Conservation (phyloP, 2,888 invertebrate genomes). For the Hololepta plana region DNA sequence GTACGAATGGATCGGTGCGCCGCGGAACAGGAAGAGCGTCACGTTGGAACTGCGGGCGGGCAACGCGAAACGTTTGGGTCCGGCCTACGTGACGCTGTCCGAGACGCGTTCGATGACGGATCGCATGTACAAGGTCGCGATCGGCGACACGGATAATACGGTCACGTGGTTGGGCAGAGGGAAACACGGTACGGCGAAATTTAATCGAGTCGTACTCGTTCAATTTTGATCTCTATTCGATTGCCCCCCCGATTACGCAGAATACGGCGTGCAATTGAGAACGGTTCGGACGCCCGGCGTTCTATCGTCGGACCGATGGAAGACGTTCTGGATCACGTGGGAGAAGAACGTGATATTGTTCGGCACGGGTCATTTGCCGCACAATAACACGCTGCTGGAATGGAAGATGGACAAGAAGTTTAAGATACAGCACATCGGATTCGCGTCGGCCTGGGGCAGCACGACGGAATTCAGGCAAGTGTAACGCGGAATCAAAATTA, state of each 20-base stretch:
- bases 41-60: conserved; percentile 39
- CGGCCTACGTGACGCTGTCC: conserved; percentile 36
- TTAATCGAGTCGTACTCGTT: too few species aligned
- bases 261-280: conserved; percentile 41
- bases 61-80: conserved; percentile 25
- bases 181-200: conserved; percentile 43
- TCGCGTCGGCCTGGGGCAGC: conserved; percentile 44
- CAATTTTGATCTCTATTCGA: too few species aligned
- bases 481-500: too few species aligned
- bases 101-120: conserved; percentile 21
- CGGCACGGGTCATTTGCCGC: conserved; percentile 36
- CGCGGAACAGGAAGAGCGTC: conserved; percentile 41
- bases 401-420: conserved; percentile 41
- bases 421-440: conserved; percentile 41
- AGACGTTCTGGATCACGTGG: conserved; percentile 52
- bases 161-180: conserved; percentile 44
- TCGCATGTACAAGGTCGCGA: conserved; percentile 41
- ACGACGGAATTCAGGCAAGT: conserved; percentile 43
- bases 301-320: conserved; percentile 36
- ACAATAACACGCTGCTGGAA: conserved; percentile 35
- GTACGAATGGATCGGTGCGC: conserved; percentile 46
- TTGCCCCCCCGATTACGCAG: too few species aligned
- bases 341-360: conserved; percentile 38
- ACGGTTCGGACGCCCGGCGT: conserved; percentile 38
- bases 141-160: conserved; percentile 38